These are phyloP conservation scores for Cephus spinipes DNA, from an alignment of 2,888 invertebrate species.

Conservation along the genomic window DNA sequence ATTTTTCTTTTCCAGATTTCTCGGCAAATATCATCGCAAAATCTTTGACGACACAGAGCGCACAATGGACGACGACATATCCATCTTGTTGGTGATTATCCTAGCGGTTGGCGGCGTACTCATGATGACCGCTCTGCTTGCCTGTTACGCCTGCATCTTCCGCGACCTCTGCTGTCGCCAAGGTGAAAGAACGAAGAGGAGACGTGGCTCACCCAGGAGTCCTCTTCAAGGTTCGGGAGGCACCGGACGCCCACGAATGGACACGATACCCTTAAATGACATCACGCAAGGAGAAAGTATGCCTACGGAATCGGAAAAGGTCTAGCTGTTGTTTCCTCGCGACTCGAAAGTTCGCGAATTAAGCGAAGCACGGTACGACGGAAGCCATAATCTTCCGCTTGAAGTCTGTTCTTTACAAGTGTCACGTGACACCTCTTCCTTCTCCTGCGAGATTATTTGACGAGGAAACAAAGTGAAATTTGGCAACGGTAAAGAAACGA, in stretches of 20 bases:
- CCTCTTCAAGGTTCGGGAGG: slow-evolving; percentile 55
- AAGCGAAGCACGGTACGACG: too few species aligned
- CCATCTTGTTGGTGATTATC: slow-evolving; percentile 72
- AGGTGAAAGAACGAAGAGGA: slow-evolving; percentile 65
- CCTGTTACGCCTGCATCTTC: slow-evolving; percentile 77
- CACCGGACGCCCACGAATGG: slow-evolving; percentile 56
- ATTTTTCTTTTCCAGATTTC: too few species aligned
- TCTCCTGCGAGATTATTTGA: too few species aligned
- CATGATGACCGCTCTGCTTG: slow-evolving; percentile 72
- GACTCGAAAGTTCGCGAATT: slow-evolving; percentile 4
- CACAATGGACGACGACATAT: slow-evolving; percentile 71
- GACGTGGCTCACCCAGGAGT: slow-evolving; percentile 55
- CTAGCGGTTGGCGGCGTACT: slow-evolving; percentile 72
- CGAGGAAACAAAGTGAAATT: too few species aligned
- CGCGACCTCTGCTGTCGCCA: slow-evolving; percentile 72
- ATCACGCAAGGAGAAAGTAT: slow-evolving; percentile 73
- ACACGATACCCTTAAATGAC: slow-evolving; percentile 73
- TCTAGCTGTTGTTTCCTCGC: slow-evolving; percentile 29
- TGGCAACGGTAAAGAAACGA: too few species aligned
- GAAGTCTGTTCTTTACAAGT: too few species aligned
- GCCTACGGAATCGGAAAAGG: slow-evolving; percentile 69
- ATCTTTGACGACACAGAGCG: slow-evolving; percentile 13
- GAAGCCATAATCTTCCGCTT: too few species aligned
- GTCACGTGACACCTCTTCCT: too few species aligned
- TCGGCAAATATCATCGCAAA: too few species aligned